These are phyloP conservation scores for Sorex araneus DNA, from an alignment of 2,113 vertebrate species.

Conservation along the genomic window DNA sequence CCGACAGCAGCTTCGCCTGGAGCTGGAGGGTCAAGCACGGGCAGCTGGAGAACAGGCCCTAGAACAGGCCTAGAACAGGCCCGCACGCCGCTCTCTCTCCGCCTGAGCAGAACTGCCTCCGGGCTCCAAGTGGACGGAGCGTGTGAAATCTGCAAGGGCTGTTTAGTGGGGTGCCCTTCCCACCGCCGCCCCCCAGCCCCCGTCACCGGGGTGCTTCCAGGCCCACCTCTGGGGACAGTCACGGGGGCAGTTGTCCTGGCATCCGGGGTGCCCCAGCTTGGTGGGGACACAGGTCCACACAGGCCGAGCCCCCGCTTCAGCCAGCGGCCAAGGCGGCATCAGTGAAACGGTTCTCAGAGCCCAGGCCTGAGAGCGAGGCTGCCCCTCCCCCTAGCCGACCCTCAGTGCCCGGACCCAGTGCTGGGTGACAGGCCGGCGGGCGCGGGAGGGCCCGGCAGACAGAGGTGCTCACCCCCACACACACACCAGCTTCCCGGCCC, in stretches of 20 bases:
- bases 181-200: no score
- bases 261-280: background rate
- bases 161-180: no score
- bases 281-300: background rate
- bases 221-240: no score
- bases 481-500: background rate
- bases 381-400: background rate
- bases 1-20: constrained; percentile 93
- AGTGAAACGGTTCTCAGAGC: constrained; percentile 26
- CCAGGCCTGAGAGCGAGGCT: constrained; percentile 11
- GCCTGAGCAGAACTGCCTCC: background rate
- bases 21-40: constrained; percentile 95
- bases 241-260: background rate
- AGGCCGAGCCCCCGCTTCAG: background rate
- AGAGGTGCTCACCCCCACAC: background rate
- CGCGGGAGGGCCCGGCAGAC: no score
- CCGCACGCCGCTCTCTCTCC: background rate
- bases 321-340: background rate
- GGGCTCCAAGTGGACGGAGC: no score
- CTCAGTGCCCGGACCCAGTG: background rate
- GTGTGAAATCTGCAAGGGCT: no score
- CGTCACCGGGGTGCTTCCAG: background rate
- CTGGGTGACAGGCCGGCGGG: background rate
- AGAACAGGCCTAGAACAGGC: no score
- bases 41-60: constrained; percentile 90